Percentiles rank a stretch among this genome's conserved stretches.
Conservation (phyloP, 2,888 invertebrate species). For the Erynnis tages region DNA sequence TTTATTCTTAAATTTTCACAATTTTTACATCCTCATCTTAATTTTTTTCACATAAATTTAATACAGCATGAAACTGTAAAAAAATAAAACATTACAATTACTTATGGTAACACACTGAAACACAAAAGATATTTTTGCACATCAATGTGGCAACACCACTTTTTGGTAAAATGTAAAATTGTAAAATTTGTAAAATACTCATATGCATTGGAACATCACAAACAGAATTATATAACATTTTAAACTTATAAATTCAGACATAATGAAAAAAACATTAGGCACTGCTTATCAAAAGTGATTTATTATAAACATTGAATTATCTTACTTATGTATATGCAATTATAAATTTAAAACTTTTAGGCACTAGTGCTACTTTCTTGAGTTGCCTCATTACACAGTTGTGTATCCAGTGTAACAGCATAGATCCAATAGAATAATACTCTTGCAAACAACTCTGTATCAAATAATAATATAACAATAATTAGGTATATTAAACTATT, state of each 20-base stretch:
- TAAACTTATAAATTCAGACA: conserved; percentile 14
- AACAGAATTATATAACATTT: conserved; percentile 12
- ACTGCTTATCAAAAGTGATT: conserved; percentile 20
- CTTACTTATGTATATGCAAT: conserved; percentile 7
- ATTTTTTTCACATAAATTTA: conserved; percentile 36
- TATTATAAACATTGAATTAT: conserved; percentile 12
- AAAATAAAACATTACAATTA: conserved; percentile 17
- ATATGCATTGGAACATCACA: conserved; percentile 8
- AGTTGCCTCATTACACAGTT: neutral
- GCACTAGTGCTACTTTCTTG: conserved; percentile 11
- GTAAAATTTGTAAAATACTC: conserved; percentile 3
- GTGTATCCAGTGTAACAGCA: conserved; percentile 2
- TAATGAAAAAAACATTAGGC: conserved; percentile 25
- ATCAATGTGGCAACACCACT: conserved; percentile 6
- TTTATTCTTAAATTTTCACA: conserved; percentile 57
- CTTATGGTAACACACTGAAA: conserved; percentile 12
- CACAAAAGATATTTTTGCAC: neutral
- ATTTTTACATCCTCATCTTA: conserved; percentile 45
- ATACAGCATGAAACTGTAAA: conserved; percentile 21
- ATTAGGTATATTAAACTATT: conserved; percentile 18
- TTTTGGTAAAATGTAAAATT: neutral
- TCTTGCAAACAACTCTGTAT: conserved; percentile 12
- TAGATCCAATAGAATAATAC: conserved; percentile 11
- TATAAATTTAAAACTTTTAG: conserved; percentile 17
- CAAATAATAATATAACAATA: conserved; percentile 16